These are phyloP conservation scores for Atrichornis clamosus DNA, from an alignment of 2,113 vertebrate genomes.

Conservation along the genomic window DNA sequence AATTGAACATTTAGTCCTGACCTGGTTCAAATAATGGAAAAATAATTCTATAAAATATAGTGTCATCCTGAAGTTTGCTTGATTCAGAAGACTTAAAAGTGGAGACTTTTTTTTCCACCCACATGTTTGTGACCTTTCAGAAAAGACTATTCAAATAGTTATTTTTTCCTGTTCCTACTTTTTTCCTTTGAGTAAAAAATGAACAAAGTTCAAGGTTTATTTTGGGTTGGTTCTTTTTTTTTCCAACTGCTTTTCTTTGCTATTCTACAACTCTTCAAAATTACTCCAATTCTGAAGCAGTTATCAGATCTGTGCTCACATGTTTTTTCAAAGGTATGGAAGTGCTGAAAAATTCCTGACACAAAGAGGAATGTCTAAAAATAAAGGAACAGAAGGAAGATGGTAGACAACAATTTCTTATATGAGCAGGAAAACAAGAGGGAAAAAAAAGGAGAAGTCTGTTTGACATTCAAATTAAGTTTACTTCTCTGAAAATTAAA, in stretches of 20 bases:
- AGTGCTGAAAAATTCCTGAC: neutral
- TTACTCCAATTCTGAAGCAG: neutral
- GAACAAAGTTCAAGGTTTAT: neutral
- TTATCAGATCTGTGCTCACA: neutral
- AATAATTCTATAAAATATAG: neutral
- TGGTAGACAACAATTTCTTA: neutral
- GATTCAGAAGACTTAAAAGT: neutral
- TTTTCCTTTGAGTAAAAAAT: neutral
- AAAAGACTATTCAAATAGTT: neutral
- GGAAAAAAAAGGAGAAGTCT: neutral
- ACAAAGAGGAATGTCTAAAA: neutral
- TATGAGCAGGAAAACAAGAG: neutral
- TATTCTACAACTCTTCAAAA: neutral
- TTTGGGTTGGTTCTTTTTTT: neutral
- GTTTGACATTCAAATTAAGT: neutral
- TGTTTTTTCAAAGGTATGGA: neutral
- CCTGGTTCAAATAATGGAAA: neutral
- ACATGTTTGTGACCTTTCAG: constrained; percentile 25
- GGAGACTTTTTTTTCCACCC: neutral
- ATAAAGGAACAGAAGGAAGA: neutral
- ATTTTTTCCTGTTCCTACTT: constrained; percentile 16
- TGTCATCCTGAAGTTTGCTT: neutral
- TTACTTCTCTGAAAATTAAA: neutral
- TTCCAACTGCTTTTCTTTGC: neutral
- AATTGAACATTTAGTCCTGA: neutral